Evolutionary conservation across 2,113 vertebrate species (phyloP), one percentile per base, ranked within the genome.

Genomic region (Coracopsis vasa): DNA sequence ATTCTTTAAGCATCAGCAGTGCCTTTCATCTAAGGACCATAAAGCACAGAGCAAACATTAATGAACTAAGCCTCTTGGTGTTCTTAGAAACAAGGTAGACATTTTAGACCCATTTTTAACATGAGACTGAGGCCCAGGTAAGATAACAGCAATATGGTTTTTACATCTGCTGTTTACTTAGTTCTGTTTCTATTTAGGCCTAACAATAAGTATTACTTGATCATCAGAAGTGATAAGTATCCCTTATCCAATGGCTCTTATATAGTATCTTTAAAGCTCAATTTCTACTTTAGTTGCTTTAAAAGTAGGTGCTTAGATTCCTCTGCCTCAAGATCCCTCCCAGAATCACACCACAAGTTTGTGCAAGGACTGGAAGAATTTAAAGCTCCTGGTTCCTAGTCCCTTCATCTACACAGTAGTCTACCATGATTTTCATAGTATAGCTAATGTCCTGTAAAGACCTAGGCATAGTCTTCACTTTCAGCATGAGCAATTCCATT

Each of bases 21-120:
- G 95, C 83, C 91, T 97, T 96, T 97, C 94, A 95, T 95, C 94
- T 96, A 84, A 95, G 92, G 77, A 61, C 73, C 66, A 79, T 93
- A 96, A 96, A 93, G 70, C 94, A 94, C 73, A 58, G 62, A 62
- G 81, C 81, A 82, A 94, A 85, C 77, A 75, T 41, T 89, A 91
- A 88, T 93, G 82, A 90, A 86, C 37, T 75, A 78, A 81, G 24
- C 61, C 56, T 86, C 77, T 80, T 0, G 2, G 83, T 88, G 73
- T 27, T 92, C 83, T 61, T 74, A 41, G 47, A 90, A 94, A 93
- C 35, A 78, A 72, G 39, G 50, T 16, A 88, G 73, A 21, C 18
- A 50, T 37, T 94, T 93, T 44, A 86, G 65, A 65, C 24, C 11
- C 29, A 13, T 83, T 84, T 94, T 83, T 70, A 90, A 31, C 39